Conservation (phyloP, 2,888 invertebrate genomes). For the Dyspetes luteomarginatus region DNA sequence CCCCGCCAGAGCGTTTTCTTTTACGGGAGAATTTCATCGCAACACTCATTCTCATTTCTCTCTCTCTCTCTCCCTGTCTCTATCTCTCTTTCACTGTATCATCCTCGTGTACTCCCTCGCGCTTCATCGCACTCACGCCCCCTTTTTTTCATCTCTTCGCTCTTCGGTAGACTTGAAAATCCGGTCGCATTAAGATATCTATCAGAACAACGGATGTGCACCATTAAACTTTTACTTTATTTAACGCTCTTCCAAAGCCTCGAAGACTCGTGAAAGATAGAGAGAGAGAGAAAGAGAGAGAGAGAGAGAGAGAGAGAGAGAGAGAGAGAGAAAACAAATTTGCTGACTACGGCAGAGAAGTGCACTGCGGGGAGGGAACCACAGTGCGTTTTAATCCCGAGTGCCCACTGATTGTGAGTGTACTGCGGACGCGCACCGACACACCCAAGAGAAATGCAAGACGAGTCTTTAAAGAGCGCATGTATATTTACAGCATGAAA, state of each 20-base stretch:
- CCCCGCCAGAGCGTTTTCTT: conserved; percentile 45
- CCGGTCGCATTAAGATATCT: conserved; percentile 83
- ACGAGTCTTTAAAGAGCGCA: conserved; percentile 14
- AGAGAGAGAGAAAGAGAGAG: not conserved
- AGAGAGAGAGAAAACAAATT: conserved; percentile 6
- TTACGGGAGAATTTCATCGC: conserved; percentile 43
- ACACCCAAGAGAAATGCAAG: not conserved
- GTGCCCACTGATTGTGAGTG: conserved; percentile 5
- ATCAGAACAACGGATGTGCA: conserved; percentile 82
- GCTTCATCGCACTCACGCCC: conserved; percentile 33
- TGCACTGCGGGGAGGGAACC: not conserved
- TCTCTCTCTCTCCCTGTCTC: conserved; percentile 23
- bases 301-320: conserved; percentile 12
- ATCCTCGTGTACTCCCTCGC: conserved; percentile 49
- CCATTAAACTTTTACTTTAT: conserved; percentile 83
- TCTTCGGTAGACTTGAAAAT: conserved; percentile 81
- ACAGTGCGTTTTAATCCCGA: conserved; percentile 20
- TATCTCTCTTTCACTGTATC: conserved; percentile 24
- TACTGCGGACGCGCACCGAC: conserved; percentile 5
- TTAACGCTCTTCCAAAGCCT: conserved; percentile 74
- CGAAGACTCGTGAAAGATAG: conserved; percentile 12
- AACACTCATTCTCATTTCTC: conserved; percentile 45
- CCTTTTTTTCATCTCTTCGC: conserved; percentile 68
- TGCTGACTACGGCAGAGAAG: conserved; percentile 12
- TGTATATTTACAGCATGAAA: not conserved